Conservation (phyloP, 2,797 vertebrate genomes). For the Echiichthys vipera region DNA sequence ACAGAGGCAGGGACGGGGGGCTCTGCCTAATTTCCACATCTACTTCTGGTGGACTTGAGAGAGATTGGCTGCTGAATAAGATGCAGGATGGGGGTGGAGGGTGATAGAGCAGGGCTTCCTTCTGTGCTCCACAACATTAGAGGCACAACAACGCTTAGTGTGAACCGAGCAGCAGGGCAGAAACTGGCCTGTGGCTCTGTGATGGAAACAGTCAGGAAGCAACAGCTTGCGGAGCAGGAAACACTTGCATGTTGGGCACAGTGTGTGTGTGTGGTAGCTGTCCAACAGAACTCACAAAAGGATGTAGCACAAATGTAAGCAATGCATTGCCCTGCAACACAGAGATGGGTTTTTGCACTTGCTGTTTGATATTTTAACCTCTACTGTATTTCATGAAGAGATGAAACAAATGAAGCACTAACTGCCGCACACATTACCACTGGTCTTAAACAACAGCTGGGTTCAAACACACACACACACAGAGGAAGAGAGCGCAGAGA, state of each 20-base stretch:
- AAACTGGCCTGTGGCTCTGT: constrained; percentile 75
- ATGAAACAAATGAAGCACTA: constrained; percentile 28
- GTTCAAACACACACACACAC: constrained; percentile 19
- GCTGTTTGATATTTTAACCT: constrained; percentile 44
- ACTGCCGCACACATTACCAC: constrained; percentile 9
- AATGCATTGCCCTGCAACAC: not conserved
- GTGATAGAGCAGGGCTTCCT: constrained; percentile 13
- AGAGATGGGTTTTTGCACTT: constrained; percentile 10
- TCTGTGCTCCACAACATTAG: constrained; percentile 45
- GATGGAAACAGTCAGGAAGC: constrained; percentile 78
- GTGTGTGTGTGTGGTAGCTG: constrained; percentile 8
- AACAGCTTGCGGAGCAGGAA: constrained; percentile 64
- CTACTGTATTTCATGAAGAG: constrained; percentile 27
- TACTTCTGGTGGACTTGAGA: constrained; percentile 16
- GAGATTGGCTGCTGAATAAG: constrained; percentile 44
- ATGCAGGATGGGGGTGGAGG: not conserved
- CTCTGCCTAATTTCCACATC: constrained; percentile 37
- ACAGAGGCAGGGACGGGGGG: not conserved
- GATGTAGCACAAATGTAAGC: constrained; percentile 33
- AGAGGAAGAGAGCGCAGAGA: not conserved
- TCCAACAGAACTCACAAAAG: constrained; percentile 18
- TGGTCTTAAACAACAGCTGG: constrained; percentile 24
- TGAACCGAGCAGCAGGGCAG: constrained; percentile 67
- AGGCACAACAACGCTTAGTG: constrained; percentile 55
- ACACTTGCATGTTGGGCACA: constrained; percentile 58